Evolutionary conservation across 2,797 vertebrate genomes (phyloP), one percentile per base, ranked within the genome.

Genomic region (Characodon lateralis): DNA sequence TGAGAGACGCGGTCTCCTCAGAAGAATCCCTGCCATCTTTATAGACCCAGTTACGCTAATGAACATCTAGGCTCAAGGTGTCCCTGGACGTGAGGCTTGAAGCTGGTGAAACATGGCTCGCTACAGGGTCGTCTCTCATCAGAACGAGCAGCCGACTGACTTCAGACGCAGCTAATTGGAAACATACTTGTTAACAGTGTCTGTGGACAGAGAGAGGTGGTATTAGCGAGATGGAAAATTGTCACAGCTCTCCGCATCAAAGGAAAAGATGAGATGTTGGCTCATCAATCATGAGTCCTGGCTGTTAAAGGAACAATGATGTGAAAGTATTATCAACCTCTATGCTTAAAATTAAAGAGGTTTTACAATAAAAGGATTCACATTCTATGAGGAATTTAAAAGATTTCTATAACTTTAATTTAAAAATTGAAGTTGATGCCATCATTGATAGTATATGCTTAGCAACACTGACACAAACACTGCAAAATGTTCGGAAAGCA

Each of bases 101-200:
- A 79, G 73, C 82, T 31, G 18, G 53, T 68, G 50, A 78, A 79
- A 72, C 77, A 20, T 5, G 48, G 66, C 77, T 6, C 69, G 71
- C 88, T 82, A 82, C 84, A 74, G 66, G 1, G n/a, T 71, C 71
- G 86, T 77, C 88, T 88, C 86, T 88, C 84, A 89, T 91, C 79
- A 75, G 73, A 82, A 53, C 79, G 72, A 87, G 78, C 48, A 71
- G 74, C 80, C 80, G 80, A 84, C 84, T 77, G 77, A 88, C 78
- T 88, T 82, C 28, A 59, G 74, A 82, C 74, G 55, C 2, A 2
- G 70, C 74, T 92, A 92, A 93, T 92, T 93, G 89, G 89, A 93
- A 94, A 90, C 90, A 92, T 83, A 89, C 89, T 89, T 93, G 91
- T 92, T 93, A 91, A 88, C 88, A 72, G 84, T 74, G 69, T 70